phyloP scores from a whole-genome alignment of 1,140 invertebrate genomes.

The Chymomyza costata region DNA sequence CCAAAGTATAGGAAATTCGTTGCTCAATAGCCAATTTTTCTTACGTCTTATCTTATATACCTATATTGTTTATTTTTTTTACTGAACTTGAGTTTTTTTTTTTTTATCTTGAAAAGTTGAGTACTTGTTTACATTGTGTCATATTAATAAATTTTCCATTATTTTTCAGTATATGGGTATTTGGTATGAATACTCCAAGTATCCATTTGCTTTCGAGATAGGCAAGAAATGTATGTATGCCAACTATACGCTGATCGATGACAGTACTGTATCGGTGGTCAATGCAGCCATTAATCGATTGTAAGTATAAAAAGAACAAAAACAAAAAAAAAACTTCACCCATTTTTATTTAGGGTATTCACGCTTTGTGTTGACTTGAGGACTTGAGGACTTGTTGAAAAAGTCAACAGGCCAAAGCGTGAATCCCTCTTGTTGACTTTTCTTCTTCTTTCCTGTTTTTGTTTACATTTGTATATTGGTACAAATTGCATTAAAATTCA shows the following conservation, averaged over 20 bases:
- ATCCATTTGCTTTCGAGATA: slow-evolving; percentile 84
- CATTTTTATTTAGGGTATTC: too few species aligned
- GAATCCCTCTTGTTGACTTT: too few species aligned
- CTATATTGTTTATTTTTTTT: not conserved
- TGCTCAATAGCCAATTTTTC: not conserved
- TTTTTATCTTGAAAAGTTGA: not conserved
- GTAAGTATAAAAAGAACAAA: slow-evolving; percentile 77
- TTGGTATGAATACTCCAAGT: slow-evolving; percentile 88
- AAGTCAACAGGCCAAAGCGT: too few species aligned
- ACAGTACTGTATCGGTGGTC: slow-evolving; percentile 79
- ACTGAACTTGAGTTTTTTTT: not conserved
- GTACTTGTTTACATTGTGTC: not conserved
- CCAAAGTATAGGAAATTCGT: not conserved
- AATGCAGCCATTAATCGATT: slow-evolving; percentile 75
- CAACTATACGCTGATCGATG: slow-evolving; percentile 78
- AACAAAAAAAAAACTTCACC: too few species aligned
- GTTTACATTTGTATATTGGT: too few species aligned
- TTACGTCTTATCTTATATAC: not conserved
- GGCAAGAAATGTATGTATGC: slow-evolving; percentile 86
- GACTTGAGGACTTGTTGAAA: too few species aligned
- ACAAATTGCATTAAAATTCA: too few species aligned
- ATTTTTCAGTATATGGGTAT: slow-evolving; percentile 79
- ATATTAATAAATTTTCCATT: not conserved
- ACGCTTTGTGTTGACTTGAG: too few species aligned
- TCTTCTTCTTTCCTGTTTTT: too few species aligned